A percentile compares a stretch with the other conserved stretches of the same genome.
Evolutionary conservation across 2,113 vertebrate genomes (phyloP).

Genomic region (Halcyon senegalensis): DNA sequence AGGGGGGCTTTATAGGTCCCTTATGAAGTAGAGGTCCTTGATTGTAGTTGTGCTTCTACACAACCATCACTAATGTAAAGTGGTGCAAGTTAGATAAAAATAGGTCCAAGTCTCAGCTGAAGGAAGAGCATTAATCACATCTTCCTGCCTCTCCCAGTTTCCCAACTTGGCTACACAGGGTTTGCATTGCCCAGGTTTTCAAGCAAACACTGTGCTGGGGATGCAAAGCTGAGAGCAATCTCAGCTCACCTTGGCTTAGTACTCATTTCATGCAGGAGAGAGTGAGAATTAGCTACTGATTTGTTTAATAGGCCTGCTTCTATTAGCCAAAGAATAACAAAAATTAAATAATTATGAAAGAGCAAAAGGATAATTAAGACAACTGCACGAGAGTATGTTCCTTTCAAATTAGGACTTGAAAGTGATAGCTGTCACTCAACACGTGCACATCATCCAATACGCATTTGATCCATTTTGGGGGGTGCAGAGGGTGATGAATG

Average conservation of each 20-base stretch:
- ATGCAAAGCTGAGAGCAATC: background rate
- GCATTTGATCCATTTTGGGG: background rate
- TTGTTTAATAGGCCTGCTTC: background rate
- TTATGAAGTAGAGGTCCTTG: background rate
- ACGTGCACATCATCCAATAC: background rate
- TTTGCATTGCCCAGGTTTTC: background rate
- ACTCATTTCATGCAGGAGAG: background rate
- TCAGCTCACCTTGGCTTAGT: rapidly evolving
- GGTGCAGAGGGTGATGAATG: background rate
- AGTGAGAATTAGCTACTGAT: background rate
- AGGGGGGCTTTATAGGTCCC: background rate
- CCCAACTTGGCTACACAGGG: background rate
- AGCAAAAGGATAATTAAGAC: background rate
- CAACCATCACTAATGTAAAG: background rate
- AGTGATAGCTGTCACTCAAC: background rate
- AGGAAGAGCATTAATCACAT: background rate
- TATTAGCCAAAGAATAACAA: background rate
- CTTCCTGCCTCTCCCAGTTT: background rate
- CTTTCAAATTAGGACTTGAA: background rate
- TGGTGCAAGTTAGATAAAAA: no score
- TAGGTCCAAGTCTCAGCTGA: background rate
- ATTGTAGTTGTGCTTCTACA: background rate
- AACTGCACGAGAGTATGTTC: background rate
- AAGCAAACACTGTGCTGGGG: rapidly evolving
- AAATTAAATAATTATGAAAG: background rate